Evolutionary conservation across 2,113 vertebrate genomes (phyloP).

Genomic region (Odontesthes bonariensis): DNA sequence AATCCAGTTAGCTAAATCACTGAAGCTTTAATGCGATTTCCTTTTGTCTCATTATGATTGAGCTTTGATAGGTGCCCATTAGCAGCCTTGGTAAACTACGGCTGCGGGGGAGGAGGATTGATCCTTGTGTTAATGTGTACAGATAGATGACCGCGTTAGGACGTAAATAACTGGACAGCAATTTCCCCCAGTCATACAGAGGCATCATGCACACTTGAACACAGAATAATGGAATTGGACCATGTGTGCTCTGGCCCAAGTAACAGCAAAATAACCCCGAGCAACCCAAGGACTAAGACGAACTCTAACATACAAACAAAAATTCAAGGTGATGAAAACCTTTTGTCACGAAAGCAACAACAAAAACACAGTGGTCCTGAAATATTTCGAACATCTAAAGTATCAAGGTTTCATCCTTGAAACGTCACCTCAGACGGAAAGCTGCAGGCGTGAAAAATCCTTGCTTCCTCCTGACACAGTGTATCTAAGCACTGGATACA

Average conservation of each 20-base stretch:
- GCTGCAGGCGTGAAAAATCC: background rate
- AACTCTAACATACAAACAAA: background rate
- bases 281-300: constrained; percentile 35
- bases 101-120: constrained; percentile 76
- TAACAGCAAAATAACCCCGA: constrained; percentile 63
- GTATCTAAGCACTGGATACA: background rate
- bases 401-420: constrained; percentile 32
- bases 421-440: background rate
- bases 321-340: constrained; percentile 8
- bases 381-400: constrained; percentile 24
- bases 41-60: constrained; percentile 79
- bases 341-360: constrained; percentile 22
- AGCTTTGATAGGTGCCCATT: constrained; percentile 78
- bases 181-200: constrained; percentile 26
- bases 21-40: constrained; percentile 71
- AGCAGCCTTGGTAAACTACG: constrained; percentile 66
- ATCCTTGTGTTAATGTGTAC: constrained; percentile 75
- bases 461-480: background rate
- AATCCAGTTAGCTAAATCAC: constrained; percentile 72
- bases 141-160: constrained; percentile 65
- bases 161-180: constrained; percentile 69
- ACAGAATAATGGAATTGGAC: constrained; percentile 21
- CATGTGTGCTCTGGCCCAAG: constrained; percentile 39
- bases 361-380: background rate
- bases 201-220: constrained; percentile 13